phyloP scores from a whole-genome alignment of 2,113 vertebrate genomes.

The Suricata suricatta region DNA sequence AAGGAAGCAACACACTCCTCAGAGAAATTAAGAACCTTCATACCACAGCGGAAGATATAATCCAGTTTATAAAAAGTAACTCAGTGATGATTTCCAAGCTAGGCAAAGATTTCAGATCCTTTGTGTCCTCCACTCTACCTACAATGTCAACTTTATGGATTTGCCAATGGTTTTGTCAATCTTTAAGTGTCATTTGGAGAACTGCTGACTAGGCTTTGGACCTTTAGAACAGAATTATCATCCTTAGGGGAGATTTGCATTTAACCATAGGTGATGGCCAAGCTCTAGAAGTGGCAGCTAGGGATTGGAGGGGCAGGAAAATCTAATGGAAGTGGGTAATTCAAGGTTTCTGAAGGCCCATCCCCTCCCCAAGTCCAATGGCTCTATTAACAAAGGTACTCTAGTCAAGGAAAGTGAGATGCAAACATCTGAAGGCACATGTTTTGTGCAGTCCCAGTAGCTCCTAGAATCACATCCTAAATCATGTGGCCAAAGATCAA shows the following conservation, averaged over 20 bases:
- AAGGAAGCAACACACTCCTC: background rate
- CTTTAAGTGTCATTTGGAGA: background rate
- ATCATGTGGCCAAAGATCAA: background rate
- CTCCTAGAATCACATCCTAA: background rate
- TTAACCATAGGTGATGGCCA: background rate
- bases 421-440: background rate
- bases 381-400: background rate
- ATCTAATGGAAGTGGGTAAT: background rate
- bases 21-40: slow-evolving; percentile 22
- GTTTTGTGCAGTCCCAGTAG: background rate
- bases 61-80: slow-evolving; percentile 2
- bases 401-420: slow-evolving; percentile 25
- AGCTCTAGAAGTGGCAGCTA: background rate
- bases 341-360: background rate
- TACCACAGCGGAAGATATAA: background rate
- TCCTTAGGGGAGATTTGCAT: background rate
- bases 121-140: background rate
- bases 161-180: background rate
- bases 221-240: background rate
- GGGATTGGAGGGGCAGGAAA: background rate
- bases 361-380: background rate
- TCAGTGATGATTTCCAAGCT: background rate
- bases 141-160: background rate
- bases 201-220: background rate
- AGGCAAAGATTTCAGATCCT: slow-evolving; percentile 4